Conservation (phyloP, 2,888 invertebrate genomes). For the Argynnis bischoffii region DNA sequence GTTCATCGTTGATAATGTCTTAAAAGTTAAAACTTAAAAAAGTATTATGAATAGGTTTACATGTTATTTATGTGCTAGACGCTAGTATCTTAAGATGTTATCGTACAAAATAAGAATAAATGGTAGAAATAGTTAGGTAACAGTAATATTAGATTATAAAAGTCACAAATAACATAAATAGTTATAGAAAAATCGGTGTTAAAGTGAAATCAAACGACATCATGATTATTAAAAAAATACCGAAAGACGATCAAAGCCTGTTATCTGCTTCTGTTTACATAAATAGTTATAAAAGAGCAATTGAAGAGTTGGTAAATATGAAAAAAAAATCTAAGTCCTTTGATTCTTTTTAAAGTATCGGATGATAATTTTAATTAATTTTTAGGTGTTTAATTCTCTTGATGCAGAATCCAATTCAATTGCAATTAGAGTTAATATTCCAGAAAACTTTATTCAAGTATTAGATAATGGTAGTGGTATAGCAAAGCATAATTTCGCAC, state of each 20-base stretch:
- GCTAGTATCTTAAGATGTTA: too few species aligned
- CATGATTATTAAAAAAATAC: conserved; percentile 58
- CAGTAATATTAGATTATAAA: too few species aligned
- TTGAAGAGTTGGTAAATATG: conserved; percentile 83
- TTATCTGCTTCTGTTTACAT: conserved; percentile 83
- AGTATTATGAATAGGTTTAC: too few species aligned
- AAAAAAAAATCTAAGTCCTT: background rate
- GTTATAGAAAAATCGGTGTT: background rate
- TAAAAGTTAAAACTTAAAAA: too few species aligned
- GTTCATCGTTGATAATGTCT: too few species aligned
- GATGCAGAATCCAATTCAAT: conserved; percentile 87
- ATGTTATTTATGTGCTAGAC: too few species aligned
- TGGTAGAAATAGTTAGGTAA: too few species aligned
- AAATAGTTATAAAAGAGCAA: conserved; percentile 80
- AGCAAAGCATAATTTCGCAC: conserved; percentile 73
- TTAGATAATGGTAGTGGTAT: conserved; percentile 90
- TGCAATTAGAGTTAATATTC: conserved; percentile 85
- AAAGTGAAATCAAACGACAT: conserved; percentile 36
- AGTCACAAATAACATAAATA: too few species aligned
- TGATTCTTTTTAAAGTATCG: background rate
- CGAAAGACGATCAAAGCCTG: conserved; percentile 71
- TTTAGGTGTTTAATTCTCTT: conserved; percentile 86
- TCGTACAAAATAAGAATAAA: too few species aligned
- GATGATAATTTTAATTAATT: conserved; percentile 7
- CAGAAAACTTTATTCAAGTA: conserved; percentile 85